A percentile compares a stretch with the other conserved stretches of the same genome.
phyloP scores from a whole-genome alignment of 1,140 invertebrate species.

The Meloidogyne floridensis region DNA sequence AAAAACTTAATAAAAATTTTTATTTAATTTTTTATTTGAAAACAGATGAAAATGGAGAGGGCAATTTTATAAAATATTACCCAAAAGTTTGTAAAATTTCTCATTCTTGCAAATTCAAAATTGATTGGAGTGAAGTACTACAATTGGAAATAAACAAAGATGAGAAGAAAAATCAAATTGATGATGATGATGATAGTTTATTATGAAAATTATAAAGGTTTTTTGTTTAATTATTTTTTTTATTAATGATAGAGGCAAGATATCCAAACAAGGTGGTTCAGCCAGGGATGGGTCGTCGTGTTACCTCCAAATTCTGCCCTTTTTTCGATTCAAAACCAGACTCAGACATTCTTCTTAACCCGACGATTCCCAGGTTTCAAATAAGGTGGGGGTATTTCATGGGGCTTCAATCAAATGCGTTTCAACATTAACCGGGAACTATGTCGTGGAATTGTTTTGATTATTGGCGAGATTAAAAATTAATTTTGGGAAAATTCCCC shows the following conservation, averaged over 20 bases:
- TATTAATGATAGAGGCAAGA: neutral
- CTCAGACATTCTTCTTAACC: too few species aligned
- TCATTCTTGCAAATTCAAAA: constrained; percentile 4
- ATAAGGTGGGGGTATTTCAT: too few species aligned
- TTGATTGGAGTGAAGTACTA: constrained; percentile 26
- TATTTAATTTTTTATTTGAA: neutral
- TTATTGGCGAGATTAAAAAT: too few species aligned
- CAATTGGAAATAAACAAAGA: neutral
- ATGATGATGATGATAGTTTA: constrained; percentile 18
- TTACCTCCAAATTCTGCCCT: too few species aligned
- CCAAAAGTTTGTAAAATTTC: constrained; percentile 10
- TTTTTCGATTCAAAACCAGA: too few species aligned
- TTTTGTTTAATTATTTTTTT: constrained; percentile 3
- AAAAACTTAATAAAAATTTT: neutral
- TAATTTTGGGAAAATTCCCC: too few species aligned
- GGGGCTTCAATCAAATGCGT: too few species aligned
- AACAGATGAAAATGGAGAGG: neutral
- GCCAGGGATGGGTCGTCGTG: too few species aligned
- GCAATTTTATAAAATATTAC: neutral
- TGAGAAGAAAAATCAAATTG: neutral
- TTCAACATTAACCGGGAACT: too few species aligned
- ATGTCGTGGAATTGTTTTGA: too few species aligned
- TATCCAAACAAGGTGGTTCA: too few species aligned
- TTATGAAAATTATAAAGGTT: neutral
- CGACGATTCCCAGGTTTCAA: too few species aligned